A percentile compares a stretch with the other conserved stretches of the same genome.
Conservation (phyloP, 2,888 invertebrate species). For the Eupithecia abbreviata region DNA sequence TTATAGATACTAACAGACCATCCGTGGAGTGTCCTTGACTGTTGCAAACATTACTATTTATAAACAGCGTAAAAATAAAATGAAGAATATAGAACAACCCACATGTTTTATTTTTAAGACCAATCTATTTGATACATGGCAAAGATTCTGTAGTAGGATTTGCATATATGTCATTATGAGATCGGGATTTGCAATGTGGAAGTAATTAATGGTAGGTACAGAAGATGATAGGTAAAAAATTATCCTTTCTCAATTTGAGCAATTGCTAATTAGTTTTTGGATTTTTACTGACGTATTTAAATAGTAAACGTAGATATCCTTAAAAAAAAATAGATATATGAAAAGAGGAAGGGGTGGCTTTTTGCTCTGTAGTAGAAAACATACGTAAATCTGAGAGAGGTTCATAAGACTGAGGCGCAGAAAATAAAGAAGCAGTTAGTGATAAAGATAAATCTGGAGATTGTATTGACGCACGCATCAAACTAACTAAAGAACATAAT, state of each 20-base stretch:
- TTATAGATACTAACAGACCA: constrained; percentile 45
- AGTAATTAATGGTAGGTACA: neutral
- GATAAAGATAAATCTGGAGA: constrained; percentile 40
- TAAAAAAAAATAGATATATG: too few species aligned
- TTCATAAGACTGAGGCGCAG: neutral
- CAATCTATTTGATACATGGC: neutral
- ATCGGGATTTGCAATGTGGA: neutral
- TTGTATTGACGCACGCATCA: constrained; percentile 56
- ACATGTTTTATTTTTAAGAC: constrained; percentile 21
- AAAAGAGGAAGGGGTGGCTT: neutral
- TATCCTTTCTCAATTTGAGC: neutral
- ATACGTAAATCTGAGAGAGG: neutral
- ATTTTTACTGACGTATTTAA: neutral
- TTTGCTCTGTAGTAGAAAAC: neutral
- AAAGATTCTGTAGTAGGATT: neutral
- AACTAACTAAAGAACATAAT: constrained; percentile 64
- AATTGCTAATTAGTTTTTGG: neutral
- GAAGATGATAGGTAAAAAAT: neutral
- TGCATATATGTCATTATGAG: neutral
- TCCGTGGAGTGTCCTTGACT: constrained; percentile 60
- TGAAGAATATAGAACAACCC: constrained; percentile 21
- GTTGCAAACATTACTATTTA: constrained; percentile 44
- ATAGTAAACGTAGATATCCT: neutral
- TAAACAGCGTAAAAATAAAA: constrained; percentile 28
- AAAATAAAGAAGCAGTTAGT: neutral